phyloP scores from a whole-genome alignment of 2,888 invertebrate genomes.

The Lottia gigantea region DNA sequence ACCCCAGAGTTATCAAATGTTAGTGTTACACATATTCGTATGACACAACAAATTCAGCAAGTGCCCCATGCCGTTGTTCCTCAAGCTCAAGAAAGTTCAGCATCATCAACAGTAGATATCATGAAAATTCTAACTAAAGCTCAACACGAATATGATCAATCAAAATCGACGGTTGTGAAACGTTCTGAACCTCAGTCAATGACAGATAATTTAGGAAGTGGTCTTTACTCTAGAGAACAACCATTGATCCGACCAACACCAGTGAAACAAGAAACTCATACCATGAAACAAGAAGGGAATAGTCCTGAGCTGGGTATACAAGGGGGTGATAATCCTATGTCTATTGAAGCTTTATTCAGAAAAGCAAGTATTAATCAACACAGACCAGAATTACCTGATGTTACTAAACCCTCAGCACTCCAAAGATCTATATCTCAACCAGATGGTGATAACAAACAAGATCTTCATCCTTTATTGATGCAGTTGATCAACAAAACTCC shows the following conservation, averaged over 20 bases:
- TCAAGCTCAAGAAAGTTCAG: slow-evolving; percentile 12
- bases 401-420: slow-evolving; percentile 23
- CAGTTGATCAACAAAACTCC: background rate
- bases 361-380: slow-evolving; percentile 49
- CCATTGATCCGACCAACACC: slow-evolving; percentile 48
- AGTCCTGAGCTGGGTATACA: slow-evolving; percentile 15
- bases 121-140: slow-evolving; percentile 90
- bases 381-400: slow-evolving; percentile 19
- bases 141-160: slow-evolving; percentile 84
- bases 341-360: slow-evolving; percentile 56
- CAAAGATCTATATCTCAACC: slow-evolving; percentile 12
- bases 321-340: slow-evolving; percentile 44
- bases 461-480: background rate
- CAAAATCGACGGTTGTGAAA: slow-evolving; percentile 3
- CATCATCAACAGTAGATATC: slow-evolving; percentile 63
- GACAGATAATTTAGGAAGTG: slow-evolving; percentile 58
- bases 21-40: background rate
- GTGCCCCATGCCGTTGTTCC: slow-evolving; percentile 13
- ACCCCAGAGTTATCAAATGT: no score
- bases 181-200: slow-evolving; percentile 40
- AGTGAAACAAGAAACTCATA: slow-evolving; percentile 19
- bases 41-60: slow-evolving; percentile 16
- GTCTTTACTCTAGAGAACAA: slow-evolving; percentile 45
- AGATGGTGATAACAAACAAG: background rate
- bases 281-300: background rate